Evolutionary conservation across 2,888 invertebrate genomes (phyloP).

Genomic region (Netelia fuscicornis): DNA sequence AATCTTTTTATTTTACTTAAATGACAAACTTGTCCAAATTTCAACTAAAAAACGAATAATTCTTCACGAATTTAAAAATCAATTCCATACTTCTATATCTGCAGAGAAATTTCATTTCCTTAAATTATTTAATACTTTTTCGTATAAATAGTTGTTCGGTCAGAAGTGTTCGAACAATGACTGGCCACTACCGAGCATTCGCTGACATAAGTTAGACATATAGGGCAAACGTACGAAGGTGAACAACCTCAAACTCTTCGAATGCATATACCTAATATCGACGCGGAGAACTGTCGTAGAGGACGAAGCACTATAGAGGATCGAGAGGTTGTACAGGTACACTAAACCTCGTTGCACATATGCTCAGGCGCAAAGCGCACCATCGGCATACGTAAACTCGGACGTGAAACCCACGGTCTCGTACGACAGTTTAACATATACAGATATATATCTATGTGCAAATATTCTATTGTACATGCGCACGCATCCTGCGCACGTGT

Average conservation of each 20-base stretch:
- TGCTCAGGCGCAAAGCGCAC: constrained; percentile 53
- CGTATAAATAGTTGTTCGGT: no score
- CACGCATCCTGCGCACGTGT: neutral
- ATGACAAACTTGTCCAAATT: neutral
- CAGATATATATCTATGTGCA: neutral
- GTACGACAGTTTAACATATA: constrained; percentile 8
- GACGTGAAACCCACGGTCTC: neutral
- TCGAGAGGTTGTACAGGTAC: constrained; percentile 51
- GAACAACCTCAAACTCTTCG: constrained; percentile 39
- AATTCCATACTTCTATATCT: neutral
- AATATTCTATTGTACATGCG: constrained; percentile 2
- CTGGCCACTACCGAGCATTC: neutral
- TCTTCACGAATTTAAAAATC: neutral
- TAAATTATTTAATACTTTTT: no score
- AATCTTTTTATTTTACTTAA: no score
- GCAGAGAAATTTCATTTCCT: no score
- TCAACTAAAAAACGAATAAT: neutral
- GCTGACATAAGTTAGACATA: neutral
- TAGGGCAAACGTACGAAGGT: constrained; percentile 21
- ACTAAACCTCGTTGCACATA: constrained; percentile 62
- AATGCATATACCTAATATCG: constrained; percentile 22
- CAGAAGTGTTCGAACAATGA: no score
- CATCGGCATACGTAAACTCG: constrained; percentile 66
- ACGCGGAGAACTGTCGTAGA: constrained; percentile 23
- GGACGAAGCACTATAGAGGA: constrained; percentile 40